phyloP scores from a whole-genome alignment of 2,888 invertebrate genomes.

The Tenthredo notha region DNA sequence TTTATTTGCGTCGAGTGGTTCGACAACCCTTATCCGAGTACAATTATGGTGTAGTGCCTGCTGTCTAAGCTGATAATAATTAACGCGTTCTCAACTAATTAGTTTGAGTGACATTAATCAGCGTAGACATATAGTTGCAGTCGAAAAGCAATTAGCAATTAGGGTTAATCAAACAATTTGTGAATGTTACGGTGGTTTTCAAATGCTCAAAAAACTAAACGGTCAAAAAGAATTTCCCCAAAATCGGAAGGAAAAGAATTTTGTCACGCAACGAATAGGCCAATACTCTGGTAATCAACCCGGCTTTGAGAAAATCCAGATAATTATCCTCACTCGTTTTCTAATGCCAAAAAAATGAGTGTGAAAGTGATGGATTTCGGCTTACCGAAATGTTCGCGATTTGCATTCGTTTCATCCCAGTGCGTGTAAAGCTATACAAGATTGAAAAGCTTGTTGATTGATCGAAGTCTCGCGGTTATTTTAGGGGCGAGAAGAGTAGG shows the following conservation, averaged over 20 bases:
- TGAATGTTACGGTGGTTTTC: neutral
- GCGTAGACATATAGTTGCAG: neutral
- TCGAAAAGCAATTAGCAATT: neutral
- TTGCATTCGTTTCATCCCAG: neutral
- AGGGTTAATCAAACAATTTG: neutral
- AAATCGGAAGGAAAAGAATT: neutral
- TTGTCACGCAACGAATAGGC: neutral
- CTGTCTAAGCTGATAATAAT: neutral
- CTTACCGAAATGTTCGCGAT: neutral
- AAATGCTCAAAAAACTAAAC: neutral
- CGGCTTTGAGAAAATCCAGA: neutral
- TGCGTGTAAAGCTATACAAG: conserved; percentile 5
- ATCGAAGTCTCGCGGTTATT: conserved; percentile 33
- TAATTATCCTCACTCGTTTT: neutral
- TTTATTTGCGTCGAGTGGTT: neutral
- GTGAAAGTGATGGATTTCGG: neutral
- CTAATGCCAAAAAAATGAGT: neutral
- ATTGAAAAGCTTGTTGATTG: conserved; percentile 41
- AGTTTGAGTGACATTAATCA: neutral
- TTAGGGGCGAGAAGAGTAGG: neutral
- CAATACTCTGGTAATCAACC: neutral
- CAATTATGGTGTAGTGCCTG: neutral
- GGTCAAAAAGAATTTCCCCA: neutral
- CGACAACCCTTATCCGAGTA: neutral
- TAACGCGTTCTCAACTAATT: conserved; percentile 13